phyloP scores from a whole-genome alignment of 2,888 invertebrate genomes.

The Drosophila robusta region DNA sequence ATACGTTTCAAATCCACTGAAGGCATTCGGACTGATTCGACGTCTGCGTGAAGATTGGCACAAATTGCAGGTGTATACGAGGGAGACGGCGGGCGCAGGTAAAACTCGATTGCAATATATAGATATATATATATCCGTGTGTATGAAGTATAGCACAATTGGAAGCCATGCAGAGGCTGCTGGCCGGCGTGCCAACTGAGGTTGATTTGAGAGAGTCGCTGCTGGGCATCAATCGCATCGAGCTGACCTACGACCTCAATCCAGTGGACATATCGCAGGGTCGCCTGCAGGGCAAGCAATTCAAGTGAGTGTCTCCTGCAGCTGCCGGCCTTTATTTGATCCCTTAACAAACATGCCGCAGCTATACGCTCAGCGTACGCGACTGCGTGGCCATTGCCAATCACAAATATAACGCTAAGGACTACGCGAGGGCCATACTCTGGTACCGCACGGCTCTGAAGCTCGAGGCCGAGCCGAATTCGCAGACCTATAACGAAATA shows the following conservation, averaged over 20 bases:
- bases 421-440: conserved; percentile 34
- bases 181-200: conserved; percentile 15
- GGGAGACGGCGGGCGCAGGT: conserved; percentile 26
- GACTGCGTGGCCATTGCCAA: conserved; percentile 53
- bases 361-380: conserved; percentile 29
- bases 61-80: conserved; percentile 23
- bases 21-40: conserved; percentile 48
- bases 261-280: conserved; percentile 47
- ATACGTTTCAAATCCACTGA: conserved; percentile 52
- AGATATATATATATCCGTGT: no score
- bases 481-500: conserved; percentile 6
- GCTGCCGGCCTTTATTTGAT: neutral
- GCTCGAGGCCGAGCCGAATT: neutral
- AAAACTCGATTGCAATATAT: neutral
- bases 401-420: conserved; percentile 21
- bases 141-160: no score
- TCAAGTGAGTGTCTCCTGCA: conserved; percentile 28
- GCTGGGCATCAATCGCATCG: conserved; percentile 46
- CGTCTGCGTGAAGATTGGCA: conserved; percentile 61
- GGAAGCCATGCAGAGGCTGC: conserved; percentile 17
- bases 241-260: conserved; percentile 43
- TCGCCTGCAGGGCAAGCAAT: conserved; percentile 31
- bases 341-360: neutral
- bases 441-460: conserved; percentile 49
- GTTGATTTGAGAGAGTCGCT: conserved; percentile 42